Conservation (phyloP, 2,797 vertebrate species). For the Thripadectes ignobilis region DNA sequence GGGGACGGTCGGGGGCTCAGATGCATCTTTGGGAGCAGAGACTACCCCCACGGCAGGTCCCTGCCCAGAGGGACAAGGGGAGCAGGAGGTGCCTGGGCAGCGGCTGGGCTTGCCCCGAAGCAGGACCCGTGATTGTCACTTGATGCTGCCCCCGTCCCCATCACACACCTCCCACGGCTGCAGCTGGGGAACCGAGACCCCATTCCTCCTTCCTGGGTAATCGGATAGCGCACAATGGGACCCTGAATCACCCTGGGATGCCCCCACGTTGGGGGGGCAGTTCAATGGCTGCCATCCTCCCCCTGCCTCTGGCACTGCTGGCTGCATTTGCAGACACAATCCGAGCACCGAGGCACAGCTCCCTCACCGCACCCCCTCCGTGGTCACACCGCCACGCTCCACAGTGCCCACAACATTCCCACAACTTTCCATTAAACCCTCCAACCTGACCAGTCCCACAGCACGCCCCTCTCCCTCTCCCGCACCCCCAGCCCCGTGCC, state of each 20-base stretch:
- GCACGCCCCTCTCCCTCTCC: not conserved
- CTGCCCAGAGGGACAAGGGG: not conserved
- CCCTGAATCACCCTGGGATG: not conserved
- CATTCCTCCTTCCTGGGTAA: not conserved
- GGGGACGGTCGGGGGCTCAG: not conserved
- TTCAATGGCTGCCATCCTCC: not conserved
- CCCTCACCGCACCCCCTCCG: not conserved
- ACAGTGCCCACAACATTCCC: not conserved
- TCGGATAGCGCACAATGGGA: not conserved
- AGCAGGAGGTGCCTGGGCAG: not conserved
- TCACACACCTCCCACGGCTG: not conserved
- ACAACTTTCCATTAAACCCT: not conserved
- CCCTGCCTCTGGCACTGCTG: not conserved
- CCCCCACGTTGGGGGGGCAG: rapidly evolving
- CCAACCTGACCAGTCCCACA: not conserved
- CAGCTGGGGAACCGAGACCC: not conserved
- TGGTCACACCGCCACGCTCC: rapidly evolving
- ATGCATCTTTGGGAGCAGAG: not conserved
- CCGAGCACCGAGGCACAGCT: not conserved
- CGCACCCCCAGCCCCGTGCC: rapidly evolving
- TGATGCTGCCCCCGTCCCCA: not conserved
- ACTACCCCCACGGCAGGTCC: not conserved
- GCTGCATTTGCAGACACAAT: not conserved
- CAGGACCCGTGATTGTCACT: constrained; percentile 50
- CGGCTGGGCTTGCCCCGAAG: not conserved